Percentiles rank a stretch among this genome's conserved stretches.
Evolutionary conservation across 2,113 vertebrate genomes (phyloP).

Genomic region (Hippocampus comes): DNA sequence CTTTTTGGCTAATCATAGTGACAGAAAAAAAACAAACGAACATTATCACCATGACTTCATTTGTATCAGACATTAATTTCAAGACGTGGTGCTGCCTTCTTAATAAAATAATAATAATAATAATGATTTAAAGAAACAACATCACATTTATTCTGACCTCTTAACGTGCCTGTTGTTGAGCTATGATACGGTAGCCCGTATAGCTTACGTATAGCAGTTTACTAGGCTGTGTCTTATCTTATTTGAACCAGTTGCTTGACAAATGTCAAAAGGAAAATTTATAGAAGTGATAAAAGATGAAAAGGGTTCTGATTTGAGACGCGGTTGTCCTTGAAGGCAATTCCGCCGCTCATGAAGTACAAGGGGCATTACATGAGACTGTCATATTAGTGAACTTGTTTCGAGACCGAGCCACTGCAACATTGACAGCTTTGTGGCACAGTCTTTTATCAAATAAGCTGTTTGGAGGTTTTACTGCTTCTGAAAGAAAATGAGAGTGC

Average conservation of each 20-base stretch:
- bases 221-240: neutral
- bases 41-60: neutral
- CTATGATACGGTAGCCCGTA: neutral
- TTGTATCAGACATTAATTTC: neutral
- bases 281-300: neutral
- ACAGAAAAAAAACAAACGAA: neutral
- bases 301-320: neutral
- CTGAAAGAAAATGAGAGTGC: constrained; percentile 19
- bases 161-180: neutral
- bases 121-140: neutral
- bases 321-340: neutral
- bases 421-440: constrained; percentile 21
- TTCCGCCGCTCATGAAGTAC: neutral
- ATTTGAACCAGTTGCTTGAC: neutral
- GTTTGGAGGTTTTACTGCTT: constrained; percentile 37
- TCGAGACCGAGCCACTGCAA: neutral
- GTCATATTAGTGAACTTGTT: constrained; percentile 8
- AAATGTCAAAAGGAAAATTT: neutral
- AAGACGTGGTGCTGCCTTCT: neutral
- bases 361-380: neutral
- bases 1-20: neutral
- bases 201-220: neutral
- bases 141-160: constrained; percentile 4
- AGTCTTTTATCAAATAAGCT: constrained; percentile 16
- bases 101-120: neutral